These are phyloP conservation scores for Esperia sulphurella DNA, from an alignment of 2,888 invertebrate species.

Conservation along the genomic window DNA sequence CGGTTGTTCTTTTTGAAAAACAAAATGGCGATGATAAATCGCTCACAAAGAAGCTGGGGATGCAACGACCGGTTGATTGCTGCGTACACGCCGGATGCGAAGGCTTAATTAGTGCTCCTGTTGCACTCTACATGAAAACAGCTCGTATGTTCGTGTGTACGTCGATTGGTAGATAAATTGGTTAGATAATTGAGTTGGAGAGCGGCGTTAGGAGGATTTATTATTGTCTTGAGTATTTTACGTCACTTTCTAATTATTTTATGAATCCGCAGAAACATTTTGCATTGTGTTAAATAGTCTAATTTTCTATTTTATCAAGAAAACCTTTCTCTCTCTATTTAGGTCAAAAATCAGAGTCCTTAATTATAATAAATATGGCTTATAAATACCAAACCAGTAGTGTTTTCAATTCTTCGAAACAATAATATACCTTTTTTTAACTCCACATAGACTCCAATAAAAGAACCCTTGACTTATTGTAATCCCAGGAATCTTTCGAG, in stretches of 20 bases:
- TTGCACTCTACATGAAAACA: constrained; percentile 12
- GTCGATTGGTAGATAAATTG: constrained; percentile 7
- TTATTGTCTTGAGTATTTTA: no score
- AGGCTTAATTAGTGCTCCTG: constrained; percentile 31
- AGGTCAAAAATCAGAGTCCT: no score
- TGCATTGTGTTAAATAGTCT: no score
- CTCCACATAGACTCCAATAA: no score
- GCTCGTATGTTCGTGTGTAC: not conserved
- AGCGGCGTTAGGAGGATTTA: no score
- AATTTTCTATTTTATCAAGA: no score
- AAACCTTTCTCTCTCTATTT: no score
- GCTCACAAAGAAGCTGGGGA: constrained; percentile 36
- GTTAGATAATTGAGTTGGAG: not conserved
- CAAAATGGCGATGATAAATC: constrained; percentile 35
- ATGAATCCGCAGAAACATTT: no score
- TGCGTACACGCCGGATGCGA: constrained; percentile 10
- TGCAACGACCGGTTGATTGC: constrained; percentile 70
- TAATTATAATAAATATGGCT: no score
- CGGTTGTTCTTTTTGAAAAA: constrained; percentile 19
- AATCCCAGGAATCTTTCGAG: not conserved
- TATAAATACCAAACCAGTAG: not conserved
- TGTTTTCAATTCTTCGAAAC: not conserved
- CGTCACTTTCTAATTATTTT: no score
- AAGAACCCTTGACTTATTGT: no score
- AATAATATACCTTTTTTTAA: not conserved